Base-by-base conservation (phyloP, 2,797 vertebrate genomes). In the Falco peregrinus region DNA sequence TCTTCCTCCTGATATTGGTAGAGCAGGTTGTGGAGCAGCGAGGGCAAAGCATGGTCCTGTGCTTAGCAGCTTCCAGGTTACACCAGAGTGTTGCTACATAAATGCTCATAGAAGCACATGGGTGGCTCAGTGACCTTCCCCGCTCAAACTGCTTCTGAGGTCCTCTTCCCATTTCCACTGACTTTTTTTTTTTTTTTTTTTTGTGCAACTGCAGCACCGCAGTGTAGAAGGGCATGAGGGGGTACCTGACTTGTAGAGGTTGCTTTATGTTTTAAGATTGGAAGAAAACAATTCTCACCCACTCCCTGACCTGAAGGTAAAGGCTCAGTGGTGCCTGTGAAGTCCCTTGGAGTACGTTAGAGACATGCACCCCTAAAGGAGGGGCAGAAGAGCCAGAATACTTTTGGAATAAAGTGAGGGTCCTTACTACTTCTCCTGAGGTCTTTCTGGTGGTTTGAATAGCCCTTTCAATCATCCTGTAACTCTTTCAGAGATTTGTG, bases 21-120 rank as follows among this genome's bases (percentile, higher is more conserved):
- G 28, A 21, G 18, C 3, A 31, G 11, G n/a, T 41, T 2, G 2
- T 18, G 35, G 33, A 56, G 41, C 31, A 56, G 54, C 0, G 0
- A 61, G 51, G 25, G 13, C 54, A 39, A 51, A 73, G 41, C 17
- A 3, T 25, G 53, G 21, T 51, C 29, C 20, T 21, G 2, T 5
- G 5, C 22, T 37, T 21, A 2, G 24, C 16, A 54, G 5, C 24
- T 41, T 47, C 33, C 45, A 31, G 29, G 13, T 59, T 37, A 33
- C 14, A 4, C 4, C 2, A 18, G 10, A 9, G 28, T 56, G 35
- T 9, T 20, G 45, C 29, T 63, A 33, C 5, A 1, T 9, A 28
- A 26, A 53, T 10, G 13, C 8, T 29, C 63, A 15, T 43, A 68
- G 41, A 33, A 50, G 29, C 24, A 47, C 3, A 1, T 2, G 12